A percentile compares a stretch with the other conserved stretches of the same genome.
Conservation (phyloP, 2,888 invertebrate genomes). For the Spilarctia lutea region DNA sequence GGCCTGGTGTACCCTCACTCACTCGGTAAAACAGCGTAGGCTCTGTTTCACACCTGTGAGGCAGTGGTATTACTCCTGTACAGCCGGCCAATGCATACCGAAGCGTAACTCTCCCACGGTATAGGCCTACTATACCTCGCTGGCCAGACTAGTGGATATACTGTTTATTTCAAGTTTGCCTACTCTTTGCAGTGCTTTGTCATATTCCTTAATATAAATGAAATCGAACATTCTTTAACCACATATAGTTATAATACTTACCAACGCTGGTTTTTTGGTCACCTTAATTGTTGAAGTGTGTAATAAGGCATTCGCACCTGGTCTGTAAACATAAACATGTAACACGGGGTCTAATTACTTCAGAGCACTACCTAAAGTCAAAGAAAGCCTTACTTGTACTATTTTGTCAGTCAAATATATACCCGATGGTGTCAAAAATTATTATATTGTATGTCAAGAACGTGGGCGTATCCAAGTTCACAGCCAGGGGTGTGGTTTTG, state of each 20-base stretch:
- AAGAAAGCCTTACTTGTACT: background rate
- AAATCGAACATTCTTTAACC: background rate
- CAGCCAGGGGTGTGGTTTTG: too few species aligned
- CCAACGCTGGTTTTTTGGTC: constrained; percentile 41
- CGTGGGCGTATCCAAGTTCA: too few species aligned
- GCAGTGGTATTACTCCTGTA: too few species aligned
- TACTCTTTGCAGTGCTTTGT: background rate
- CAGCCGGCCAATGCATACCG: too few species aligned
- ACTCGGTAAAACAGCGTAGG: too few species aligned
- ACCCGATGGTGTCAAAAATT: background rate
- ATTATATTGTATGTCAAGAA: background rate
- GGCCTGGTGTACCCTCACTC: too few species aligned
- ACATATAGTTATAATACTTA: constrained; percentile 39
- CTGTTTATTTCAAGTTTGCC: too few species aligned
- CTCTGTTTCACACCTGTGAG: too few species aligned
- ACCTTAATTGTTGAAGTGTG: constrained; percentile 35
- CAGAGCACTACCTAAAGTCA: background rate
- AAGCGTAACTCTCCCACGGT: too few species aligned
- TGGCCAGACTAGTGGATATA: too few species aligned
- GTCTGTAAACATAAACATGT: constrained; percentile 52
- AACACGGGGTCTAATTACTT: background rate
- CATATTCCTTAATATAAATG: background rate
- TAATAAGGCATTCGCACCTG: constrained; percentile 69
- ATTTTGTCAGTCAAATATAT: too few species aligned
- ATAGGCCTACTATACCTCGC: too few species aligned